Percentiles rank a stretch among this genome's conserved stretches.
Evolutionary conservation across 2,797 vertebrate genomes (phyloP).

Genomic region (Champsocephalus gunnari): DNA sequence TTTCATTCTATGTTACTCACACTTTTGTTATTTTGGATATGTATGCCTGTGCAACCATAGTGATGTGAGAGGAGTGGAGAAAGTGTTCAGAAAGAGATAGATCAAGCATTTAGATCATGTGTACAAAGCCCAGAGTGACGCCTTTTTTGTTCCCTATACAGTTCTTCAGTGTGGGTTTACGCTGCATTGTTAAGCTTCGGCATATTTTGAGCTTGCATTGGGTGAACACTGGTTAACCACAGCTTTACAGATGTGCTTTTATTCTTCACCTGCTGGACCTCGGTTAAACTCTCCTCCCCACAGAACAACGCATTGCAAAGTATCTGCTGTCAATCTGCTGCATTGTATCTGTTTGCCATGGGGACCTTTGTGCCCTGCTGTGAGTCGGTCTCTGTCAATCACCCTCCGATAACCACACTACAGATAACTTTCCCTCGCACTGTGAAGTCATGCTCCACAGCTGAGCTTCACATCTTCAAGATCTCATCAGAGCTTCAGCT

Average conservation of each 20-base stretch:
- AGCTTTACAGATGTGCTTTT: conserved; percentile 25
- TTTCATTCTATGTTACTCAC: background rate
- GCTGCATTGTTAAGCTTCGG: conserved; percentile 60
- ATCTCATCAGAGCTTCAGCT: conserved; percentile 25
- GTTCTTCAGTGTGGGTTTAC: conserved; percentile 68
- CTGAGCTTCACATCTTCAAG: conserved; percentile 32
- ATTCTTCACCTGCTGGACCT: conserved; percentile 33
- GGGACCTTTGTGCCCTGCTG: conserved; percentile 42
- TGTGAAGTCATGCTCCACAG: conserved; percentile 44
- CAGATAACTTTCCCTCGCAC: conserved; percentile 53
- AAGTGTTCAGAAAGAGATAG: conserved; percentile 9
- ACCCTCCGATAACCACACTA: conserved; percentile 38
- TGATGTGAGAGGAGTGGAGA: conserved; percentile 41
- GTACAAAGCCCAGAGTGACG: conserved; percentile 64
- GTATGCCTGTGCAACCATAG: conserved; percentile 34
- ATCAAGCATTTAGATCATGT: conserved; percentile 69
- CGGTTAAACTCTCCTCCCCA: conserved; percentile 13
- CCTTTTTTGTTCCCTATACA: conserved; percentile 59
- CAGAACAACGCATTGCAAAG: conserved; percentile 30
- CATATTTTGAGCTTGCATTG: conserved; percentile 55
- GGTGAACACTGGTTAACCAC: conserved; percentile 55
- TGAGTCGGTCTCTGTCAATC: conserved; percentile 47
- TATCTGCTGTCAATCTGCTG: conserved; percentile 54
- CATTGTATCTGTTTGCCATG: conserved; percentile 59
- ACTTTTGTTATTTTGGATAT: conserved; percentile 21